Percentiles rank a stretch among this genome's conserved stretches.
These are phyloP conservation scores for Mesochorus sp. DNA, from an alignment of 2,888 invertebrate genomes.

Conservation along the genomic window DNA sequence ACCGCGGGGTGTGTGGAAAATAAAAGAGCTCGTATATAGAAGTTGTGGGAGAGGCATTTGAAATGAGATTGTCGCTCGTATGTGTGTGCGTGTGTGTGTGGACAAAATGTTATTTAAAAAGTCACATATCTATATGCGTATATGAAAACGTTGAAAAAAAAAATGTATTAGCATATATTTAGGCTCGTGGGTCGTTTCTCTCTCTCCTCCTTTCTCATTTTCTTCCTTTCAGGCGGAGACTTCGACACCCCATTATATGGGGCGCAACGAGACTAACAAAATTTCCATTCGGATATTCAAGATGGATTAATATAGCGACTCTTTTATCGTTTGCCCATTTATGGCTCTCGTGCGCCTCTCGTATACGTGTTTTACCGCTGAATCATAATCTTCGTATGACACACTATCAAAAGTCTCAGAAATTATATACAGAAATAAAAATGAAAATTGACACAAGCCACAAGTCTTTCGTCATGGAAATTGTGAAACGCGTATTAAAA, in stretches of 20 bases:
- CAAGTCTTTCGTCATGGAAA: no score
- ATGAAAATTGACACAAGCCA: no score
- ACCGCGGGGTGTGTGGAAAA: conserved; percentile 19
- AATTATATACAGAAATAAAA: no score
- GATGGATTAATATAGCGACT: conserved; percentile 43
- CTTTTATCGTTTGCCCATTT: conserved; percentile 11
- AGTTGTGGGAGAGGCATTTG: conserved; percentile 52
- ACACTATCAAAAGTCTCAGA: neutral
- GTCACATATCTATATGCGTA: neutral
- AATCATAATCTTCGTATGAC: conserved; percentile 16
- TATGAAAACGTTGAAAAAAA: conserved; percentile 41
- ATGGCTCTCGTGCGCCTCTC: neutral
- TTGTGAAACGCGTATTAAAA: no score
- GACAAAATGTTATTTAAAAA: conserved; percentile 9
- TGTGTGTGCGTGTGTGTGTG: conserved; percentile 14
- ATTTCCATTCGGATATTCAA: conserved; percentile 39
- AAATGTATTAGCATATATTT: conserved; percentile 57
- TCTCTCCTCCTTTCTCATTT: conserved; percentile 28
- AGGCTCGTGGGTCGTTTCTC: conserved; percentile 22
- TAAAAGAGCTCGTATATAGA: conserved; percentile 28
- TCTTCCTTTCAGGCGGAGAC: conserved; percentile 13
- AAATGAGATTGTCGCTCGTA: conserved; percentile 23
- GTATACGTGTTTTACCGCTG: conserved; percentile 6
- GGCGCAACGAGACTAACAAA: conserved; percentile 28
- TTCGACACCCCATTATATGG: conserved; percentile 46